Evolutionary conservation across 1,140 invertebrate genomes (phyloP).

Genomic region (Plodia interpunctella): DNA sequence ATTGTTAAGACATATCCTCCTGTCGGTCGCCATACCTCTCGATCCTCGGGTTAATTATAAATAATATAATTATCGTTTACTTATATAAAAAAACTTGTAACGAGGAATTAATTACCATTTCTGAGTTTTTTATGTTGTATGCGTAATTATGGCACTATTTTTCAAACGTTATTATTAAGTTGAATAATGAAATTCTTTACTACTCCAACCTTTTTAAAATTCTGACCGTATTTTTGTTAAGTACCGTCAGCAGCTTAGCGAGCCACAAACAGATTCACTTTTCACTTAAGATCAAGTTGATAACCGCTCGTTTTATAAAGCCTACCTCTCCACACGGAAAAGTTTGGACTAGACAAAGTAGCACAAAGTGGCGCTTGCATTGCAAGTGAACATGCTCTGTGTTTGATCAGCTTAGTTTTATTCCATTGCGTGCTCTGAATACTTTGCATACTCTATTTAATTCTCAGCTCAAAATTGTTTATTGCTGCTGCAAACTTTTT

Average conservation of each 20-base stretch:
- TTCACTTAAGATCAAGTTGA: slow-evolving; percentile 30
- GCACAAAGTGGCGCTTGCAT: slow-evolving; percentile 23
- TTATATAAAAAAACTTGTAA: no score
- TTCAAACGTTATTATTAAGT: no score
- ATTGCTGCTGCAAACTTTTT: no score
- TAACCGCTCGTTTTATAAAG: slow-evolving; percentile 30
- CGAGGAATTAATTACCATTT: no score
- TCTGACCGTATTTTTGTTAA: not conserved
- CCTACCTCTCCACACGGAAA: slow-evolving; percentile 20
- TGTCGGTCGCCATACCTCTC: no score
- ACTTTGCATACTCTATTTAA: not conserved
- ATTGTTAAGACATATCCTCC: no score
- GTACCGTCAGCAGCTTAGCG: not conserved
- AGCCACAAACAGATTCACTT: slow-evolving; percentile 19
- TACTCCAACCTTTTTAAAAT: not conserved
- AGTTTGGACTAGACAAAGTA: slow-evolving; percentile 29
- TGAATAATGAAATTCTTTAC: no score
- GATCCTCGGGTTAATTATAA: no score
- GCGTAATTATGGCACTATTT: no score
- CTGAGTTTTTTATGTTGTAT: no score
- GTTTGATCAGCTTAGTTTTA: not conserved
- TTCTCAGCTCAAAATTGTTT: not conserved
- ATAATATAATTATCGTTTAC: no score
- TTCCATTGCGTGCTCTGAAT: not conserved
- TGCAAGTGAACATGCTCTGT: slow-evolving; percentile 20